Percentiles rank a stretch among this genome's conserved stretches.
Conservation (phyloP, 2,888 invertebrate species). For the Elysia crispata region DNA sequence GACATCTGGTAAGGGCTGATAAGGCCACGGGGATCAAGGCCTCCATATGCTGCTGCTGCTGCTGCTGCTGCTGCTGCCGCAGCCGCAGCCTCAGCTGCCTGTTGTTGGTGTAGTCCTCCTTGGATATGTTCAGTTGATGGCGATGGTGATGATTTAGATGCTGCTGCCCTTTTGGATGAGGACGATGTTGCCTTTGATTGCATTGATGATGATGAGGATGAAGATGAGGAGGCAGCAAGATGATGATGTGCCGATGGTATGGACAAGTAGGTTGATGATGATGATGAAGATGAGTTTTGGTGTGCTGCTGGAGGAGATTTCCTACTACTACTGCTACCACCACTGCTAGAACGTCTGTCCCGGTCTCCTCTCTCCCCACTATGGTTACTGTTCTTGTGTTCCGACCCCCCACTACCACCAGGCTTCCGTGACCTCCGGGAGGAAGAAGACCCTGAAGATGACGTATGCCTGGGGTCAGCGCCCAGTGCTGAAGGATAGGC, state of each 20-base stretch:
- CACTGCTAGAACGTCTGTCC: neutral
- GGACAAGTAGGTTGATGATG: conserved; percentile 49
- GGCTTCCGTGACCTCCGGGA: conserved; percentile 21
- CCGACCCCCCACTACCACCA: neutral
- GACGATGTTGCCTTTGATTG: neutral
- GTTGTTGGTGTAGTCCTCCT: neutral
- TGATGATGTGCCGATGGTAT: conserved; percentile 41
- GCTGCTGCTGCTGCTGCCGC: neutral
- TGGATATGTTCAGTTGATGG: neutral
- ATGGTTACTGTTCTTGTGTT: too few species aligned
- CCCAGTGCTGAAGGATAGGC: conserved; percentile 1
- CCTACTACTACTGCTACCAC: neutral
- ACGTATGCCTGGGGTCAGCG: conserved; percentile 34
- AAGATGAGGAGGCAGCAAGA: conserved; percentile 39
- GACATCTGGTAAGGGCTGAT: conserved; percentile 47
- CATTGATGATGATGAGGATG: conserved; percentile 11
- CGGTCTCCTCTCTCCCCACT: neutral
- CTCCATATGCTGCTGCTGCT: neutral
- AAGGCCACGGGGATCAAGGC: conserved; percentile 40
- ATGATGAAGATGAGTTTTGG: conserved; percentile 40
- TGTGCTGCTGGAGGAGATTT: conserved; percentile 38
- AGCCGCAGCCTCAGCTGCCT: neutral
- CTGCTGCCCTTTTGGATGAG: neutral
- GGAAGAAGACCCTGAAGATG: conserved; percentile 41
- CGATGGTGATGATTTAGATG: neutral